Evolutionary conservation across 2,888 invertebrate species (phyloP).

Genomic region (Geotrupes spiniger): DNA sequence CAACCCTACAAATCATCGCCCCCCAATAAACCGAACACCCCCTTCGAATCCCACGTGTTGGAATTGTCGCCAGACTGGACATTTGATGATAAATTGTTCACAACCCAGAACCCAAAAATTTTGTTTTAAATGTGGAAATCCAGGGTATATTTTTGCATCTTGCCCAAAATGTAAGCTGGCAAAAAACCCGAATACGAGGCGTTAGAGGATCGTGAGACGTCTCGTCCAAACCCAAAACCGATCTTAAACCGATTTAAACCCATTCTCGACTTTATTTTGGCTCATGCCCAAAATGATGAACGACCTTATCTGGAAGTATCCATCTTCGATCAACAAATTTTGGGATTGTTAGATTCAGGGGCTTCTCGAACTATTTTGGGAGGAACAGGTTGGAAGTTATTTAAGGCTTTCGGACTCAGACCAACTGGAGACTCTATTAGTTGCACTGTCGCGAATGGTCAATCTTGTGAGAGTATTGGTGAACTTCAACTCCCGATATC

Average conservation of each 20-base stretch:
- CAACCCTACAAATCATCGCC: too few relatives aligned
- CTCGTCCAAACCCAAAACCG: neutral
- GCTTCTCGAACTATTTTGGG: conserved; percentile 5
- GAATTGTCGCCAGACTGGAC: neutral
- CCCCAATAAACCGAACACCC: too few relatives aligned
- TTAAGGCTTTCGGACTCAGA: conserved; percentile 10
- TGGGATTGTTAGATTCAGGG: conserved; percentile 17
- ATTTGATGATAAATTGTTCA: neutral
- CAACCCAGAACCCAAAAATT: neutral
- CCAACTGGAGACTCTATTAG: neutral
- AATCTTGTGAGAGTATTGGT: conserved; percentile 14
- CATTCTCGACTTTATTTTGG: conserved; percentile 2
- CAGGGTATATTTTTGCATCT: too few relatives aligned
- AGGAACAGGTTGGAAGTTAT: neutral
- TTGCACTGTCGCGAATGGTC: conserved; percentile 22
- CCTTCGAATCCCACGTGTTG: neutral
- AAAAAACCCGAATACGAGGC: too few relatives aligned
- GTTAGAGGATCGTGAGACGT: neutral
- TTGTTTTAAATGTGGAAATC: conserved; percentile 7
- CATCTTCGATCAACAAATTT: neutral
- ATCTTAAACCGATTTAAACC: neutral
- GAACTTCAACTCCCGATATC: conserved; percentile 14
- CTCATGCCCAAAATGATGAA: conserved; percentile 9
- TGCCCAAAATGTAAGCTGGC: too few relatives aligned
- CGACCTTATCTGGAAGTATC: conserved; percentile 11